Percentiles rank a stretch among this genome's conserved stretches.
Conservation (phyloP, 2,113 vertebrate genomes). For the Mixornis gularis region DNA sequence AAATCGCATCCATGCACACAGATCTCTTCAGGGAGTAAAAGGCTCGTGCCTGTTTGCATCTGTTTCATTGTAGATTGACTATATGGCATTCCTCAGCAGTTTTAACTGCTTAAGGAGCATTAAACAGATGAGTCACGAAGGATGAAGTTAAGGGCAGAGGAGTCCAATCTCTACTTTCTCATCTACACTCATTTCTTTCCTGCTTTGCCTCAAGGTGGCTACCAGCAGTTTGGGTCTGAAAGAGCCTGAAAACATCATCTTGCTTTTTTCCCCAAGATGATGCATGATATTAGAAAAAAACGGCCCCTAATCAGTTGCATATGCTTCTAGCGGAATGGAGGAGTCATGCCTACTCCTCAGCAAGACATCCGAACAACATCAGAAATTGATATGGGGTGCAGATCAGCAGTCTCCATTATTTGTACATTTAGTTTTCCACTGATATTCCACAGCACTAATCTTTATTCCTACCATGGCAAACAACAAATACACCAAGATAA, state of each 20-base stretch:
- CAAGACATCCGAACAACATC: background rate
- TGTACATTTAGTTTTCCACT: background rate
- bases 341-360: background rate
- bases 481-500: background rate
- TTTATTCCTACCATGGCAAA: background rate
- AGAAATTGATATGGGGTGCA: background rate
- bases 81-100: background rate
- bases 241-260: background rate
- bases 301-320: background rate
- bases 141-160: background rate
- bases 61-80: background rate
- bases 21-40: background rate
- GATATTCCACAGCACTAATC: background rate
- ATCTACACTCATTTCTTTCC: background rate
- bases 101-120: background rate
- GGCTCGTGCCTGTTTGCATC: accelerated
- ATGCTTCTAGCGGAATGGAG: background rate
- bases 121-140: background rate
- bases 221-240: background rate
- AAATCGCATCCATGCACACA: background rate
- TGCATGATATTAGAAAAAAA: background rate
- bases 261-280: background rate
- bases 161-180: background rate
- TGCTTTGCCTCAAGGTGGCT: background rate
- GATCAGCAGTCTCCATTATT: background rate